Evolutionary conservation across 2,113 vertebrate species (phyloP).

Genomic region (Ascaphus truei): DNA sequence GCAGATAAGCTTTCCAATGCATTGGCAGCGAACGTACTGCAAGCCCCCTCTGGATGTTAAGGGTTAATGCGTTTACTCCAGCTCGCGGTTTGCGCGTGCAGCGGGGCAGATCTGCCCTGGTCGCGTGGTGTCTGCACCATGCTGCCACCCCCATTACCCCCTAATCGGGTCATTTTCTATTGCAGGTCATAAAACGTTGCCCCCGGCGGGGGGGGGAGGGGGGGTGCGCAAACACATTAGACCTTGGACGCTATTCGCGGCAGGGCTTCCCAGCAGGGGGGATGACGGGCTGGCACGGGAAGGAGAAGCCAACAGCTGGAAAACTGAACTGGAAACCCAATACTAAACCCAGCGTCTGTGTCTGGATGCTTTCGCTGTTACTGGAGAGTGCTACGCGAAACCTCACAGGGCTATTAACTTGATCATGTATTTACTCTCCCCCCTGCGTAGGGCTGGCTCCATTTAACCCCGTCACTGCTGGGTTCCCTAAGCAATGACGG

Average conservation of each 20-base stretch:
- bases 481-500: no score
- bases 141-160: no score
- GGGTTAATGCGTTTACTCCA: background rate
- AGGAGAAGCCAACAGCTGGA: constrained; percentile 30
- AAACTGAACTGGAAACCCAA: constrained; percentile 33
- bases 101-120: background rate
- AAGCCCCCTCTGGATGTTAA: no score
- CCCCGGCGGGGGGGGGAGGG: background rate
- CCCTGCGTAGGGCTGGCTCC: background rate
- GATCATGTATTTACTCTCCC: constrained; percentile 34
- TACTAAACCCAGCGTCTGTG: constrained; percentile 27
- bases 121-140: constrained; percentile 12
- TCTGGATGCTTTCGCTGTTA: constrained; percentile 29
- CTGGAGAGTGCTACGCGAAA: constrained; percentile 20
- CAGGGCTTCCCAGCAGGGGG: constrained; percentile 29
- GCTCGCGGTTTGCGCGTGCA: background rate
- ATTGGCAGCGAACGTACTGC: no score
- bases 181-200: constrained; percentile 14
- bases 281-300: constrained; percentile 1
- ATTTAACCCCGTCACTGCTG: constrained; percentile 19
- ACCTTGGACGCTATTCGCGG: constrained; percentile 5
- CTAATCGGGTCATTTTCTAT: background rate
- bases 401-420: constrained; percentile 26
- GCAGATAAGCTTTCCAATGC: no score
- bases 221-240: constrained; percentile 20